Evolutionary conservation across 2,797 vertebrate species (phyloP), one percentile per base, ranked within the genome.

Genomic region (Manis crassicaudata): DNA sequence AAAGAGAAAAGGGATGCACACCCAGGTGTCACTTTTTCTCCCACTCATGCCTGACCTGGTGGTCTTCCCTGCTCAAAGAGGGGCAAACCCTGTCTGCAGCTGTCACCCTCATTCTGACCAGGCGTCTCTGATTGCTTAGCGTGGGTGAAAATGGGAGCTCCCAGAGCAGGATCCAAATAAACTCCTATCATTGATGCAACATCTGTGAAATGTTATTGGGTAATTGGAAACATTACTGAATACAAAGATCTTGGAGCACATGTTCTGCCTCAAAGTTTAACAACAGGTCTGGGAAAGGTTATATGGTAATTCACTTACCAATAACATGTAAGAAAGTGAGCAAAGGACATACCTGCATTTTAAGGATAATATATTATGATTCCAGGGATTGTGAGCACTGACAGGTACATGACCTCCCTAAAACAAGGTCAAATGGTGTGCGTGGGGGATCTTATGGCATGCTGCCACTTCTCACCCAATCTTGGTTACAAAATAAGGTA

Each of bases 211-310:
- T 50, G 32, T 68, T 83, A 79, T 7, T 86, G 32, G 40, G 27
- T 86, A 92, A 95, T 63, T 77, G 43, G 84, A 96, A 89, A 90
- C 46, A 63, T 73, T 35, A 21, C 32, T 40, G 56, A 87, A 60
- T 46, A 46, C 72, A 77, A 92, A 96, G 72, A 58, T 67, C 46
- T 89, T 54, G 25, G 32, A 43, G 23, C 50, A 82, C 29, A 58
- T 56, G 67, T 88, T 92, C 52, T 80, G 54, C 37, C 63, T 86
- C 68, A 68, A 50, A 35, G 52, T 54, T 79, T 60, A 88, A 50
- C 5, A 80, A 54, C 10, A 73, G 11, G 35, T 75, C 58, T 82
- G 52, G 52, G 56, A 82, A 77, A 81, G 16, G 2, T 82, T 68
- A 58, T 37, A 56, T 0, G 2, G 9, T 75, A 72, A 68, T 35